Conservation (phyloP, 2,113 vertebrate species). For the Oreochromis aureus region DNA sequence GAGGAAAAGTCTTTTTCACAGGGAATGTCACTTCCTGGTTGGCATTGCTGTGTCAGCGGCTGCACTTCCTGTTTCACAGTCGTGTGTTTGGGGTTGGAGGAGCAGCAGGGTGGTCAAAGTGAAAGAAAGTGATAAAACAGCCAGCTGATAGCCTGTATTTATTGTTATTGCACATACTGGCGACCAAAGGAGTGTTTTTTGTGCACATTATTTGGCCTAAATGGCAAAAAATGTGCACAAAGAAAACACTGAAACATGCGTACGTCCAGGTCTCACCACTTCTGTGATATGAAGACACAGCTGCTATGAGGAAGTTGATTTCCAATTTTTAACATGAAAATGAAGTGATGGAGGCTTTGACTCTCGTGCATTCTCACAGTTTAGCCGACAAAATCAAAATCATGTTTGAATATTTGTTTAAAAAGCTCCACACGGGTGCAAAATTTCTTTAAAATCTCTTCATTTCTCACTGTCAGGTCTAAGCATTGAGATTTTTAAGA, state of each 20-base stretch:
- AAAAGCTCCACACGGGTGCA: background rate
- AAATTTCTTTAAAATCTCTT: background rate
- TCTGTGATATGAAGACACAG: background rate
- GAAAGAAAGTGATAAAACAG: background rate
- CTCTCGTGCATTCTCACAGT: background rate
- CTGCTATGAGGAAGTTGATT: background rate
- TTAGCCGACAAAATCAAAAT: background rate
- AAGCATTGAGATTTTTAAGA: background rate
- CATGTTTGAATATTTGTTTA: background rate
- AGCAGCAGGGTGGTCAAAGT: background rate
- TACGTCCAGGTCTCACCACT: background rate
- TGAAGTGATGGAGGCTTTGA: background rate
- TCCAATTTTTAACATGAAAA: background rate
- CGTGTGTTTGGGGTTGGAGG: background rate
- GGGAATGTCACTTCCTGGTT: background rate
- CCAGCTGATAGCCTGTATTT: background rate
- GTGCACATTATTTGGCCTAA: background rate
- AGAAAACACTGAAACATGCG: background rate
- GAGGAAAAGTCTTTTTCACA: background rate
- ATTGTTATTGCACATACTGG: background rate
- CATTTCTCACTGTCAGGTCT: background rate
- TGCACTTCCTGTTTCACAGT: slow-evolving; percentile 22
- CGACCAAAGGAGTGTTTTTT: background rate
- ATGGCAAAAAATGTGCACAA: background rate
- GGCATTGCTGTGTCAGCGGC: slow-evolving; percentile 4